Base-by-base conservation (phyloP, 2,888 invertebrate genomes). In the Petrolisthes manimaculis region DNA sequence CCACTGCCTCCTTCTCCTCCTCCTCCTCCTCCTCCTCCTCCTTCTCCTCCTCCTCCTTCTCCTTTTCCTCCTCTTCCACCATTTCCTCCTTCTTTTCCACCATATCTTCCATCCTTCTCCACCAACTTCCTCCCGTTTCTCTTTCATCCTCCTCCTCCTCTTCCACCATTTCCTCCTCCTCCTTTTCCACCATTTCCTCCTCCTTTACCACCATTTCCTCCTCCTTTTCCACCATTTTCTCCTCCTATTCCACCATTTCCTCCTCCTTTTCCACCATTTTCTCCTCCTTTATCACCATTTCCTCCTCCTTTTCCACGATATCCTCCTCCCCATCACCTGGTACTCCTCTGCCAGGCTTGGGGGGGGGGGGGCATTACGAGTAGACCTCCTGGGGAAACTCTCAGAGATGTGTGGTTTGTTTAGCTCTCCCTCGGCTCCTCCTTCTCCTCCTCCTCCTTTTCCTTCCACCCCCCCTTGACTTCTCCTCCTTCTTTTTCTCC, bases 401-500 rank as follows among this genome's bases (percentile, higher is more conserved):
- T 61, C 61, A 61, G 61, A 14, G 6, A 6, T 14, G 61, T 61
- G 61, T 61, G 61, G 61, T 61, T 61, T 61, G 61, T 61, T 61
- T 61, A 61, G 6, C 61, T 61, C 61, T 61, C 61, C 14, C 61
- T 61, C 61, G 6, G 14, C 61, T 61, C 14, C 61, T 61, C 61
- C 61, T 9, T 61, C 6, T 61, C 61, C 14, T 61, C 61, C 61
- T 9, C 61, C 61, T 14, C 14, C 61, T 14, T 61, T 61, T 14
- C 61, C 14, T 61, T 61, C 61, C 14, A 9, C 61, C 61, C 61
- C 14, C 61, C 61, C 61, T n/a, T n/a, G n/a, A n/a, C n/a, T n/a
- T 24, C 75, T 75, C 75, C 75, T 75, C 75, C 75, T 75, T 24
- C 75, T 75, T 24, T 75, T 75, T 24, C n/a, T n/a, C 5, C 24